Conservation (phyloP, 2,113 vertebrate genomes). For the Vidua macroura region DNA sequence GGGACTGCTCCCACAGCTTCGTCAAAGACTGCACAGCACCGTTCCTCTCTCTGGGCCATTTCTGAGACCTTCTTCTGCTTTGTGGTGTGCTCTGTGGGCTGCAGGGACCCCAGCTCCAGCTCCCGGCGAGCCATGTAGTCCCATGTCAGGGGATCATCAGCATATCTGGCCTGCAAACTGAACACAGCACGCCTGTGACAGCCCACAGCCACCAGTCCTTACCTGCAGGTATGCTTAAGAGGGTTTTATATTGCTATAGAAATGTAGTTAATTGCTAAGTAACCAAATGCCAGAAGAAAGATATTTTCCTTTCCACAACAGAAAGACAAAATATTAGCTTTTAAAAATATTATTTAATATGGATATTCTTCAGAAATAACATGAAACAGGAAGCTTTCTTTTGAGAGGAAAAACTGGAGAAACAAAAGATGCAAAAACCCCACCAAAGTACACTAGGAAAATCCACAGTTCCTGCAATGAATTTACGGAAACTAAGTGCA, state of each 20-base stretch:
- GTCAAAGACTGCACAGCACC: conserved; percentile 88
- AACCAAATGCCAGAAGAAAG: not conserved
- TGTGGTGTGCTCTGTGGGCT: conserved; percentile 40
- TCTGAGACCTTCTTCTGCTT: conserved; percentile 80
- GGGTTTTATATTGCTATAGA: not conserved
- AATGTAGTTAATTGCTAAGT: not conserved
- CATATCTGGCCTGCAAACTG: conserved; percentile 82
- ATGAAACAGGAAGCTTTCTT: not conserved
- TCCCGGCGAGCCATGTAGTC: conserved; percentile 89
- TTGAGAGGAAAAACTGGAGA: not conserved
- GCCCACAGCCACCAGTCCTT: not conserved
- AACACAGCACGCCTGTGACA: not conserved
- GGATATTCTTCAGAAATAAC: not conserved
- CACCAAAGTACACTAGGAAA: not conserved
- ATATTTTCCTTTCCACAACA: not conserved
- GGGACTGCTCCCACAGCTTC: conserved; percentile 81
- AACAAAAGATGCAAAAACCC: not conserved
- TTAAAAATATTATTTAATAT: not conserved
- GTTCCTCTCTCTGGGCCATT: conserved; percentile 77
- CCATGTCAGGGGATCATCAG: conserved; percentile 84
- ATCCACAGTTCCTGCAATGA: not conserved
- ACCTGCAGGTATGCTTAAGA: not conserved
- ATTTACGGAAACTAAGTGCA: not conserved
- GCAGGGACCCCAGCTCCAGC: conserved; percentile 70
- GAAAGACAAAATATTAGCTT: not conserved